A percentile compares a stretch with the other conserved stretches of the same genome.
These are phyloP conservation scores for Pristionchus arcanus DNA, from an alignment of 2,888 invertebrate species.

Conservation along the genomic window DNA sequence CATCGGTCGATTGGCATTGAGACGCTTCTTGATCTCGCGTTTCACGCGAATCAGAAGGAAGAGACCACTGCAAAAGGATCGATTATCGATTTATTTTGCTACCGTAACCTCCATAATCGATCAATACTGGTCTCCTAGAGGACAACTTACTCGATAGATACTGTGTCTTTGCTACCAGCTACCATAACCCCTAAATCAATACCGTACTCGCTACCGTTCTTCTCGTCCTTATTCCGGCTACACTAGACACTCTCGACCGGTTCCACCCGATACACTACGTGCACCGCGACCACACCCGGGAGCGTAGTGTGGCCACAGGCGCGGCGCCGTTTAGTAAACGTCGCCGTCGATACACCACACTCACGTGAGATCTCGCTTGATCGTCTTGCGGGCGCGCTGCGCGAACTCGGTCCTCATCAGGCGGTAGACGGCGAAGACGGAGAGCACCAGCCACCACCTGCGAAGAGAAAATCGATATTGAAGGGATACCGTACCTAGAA, in stretches of 20 bases:
- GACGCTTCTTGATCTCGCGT: conserved; percentile 65
- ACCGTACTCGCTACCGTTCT: neutral
- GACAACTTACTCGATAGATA: too few species aligned
- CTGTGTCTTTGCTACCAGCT: too few species aligned
- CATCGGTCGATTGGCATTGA: conserved; percentile 70
- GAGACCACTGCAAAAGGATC: conserved; percentile 70
- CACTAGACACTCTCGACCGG: conserved; percentile 27
- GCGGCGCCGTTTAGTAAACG: conserved; percentile 31
- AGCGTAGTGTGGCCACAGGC: conserved; percentile 43
- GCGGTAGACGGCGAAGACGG: conserved; percentile 66
- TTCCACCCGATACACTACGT: conserved; percentile 22
- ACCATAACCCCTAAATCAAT: too few species aligned
- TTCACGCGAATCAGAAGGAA: conserved; percentile 68
- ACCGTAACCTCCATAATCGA: too few species aligned
- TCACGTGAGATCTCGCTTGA: conserved; percentile 74
- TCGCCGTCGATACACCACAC: conserved; percentile 54
- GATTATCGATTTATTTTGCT: neutral
- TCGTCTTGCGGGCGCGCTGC: conserved; percentile 66
- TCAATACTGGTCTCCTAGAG: too few species aligned
- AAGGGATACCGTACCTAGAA: neutral
- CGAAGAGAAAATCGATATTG: neutral
- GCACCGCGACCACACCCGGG: neutral
- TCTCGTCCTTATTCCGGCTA: neutral
- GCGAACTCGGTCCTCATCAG: conserved; percentile 66
- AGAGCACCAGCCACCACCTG: conserved; percentile 65